These are phyloP conservation scores for Ceuthmochares aereus DNA, from an alignment of 2,113 vertebrate genomes.

Conservation along the genomic window DNA sequence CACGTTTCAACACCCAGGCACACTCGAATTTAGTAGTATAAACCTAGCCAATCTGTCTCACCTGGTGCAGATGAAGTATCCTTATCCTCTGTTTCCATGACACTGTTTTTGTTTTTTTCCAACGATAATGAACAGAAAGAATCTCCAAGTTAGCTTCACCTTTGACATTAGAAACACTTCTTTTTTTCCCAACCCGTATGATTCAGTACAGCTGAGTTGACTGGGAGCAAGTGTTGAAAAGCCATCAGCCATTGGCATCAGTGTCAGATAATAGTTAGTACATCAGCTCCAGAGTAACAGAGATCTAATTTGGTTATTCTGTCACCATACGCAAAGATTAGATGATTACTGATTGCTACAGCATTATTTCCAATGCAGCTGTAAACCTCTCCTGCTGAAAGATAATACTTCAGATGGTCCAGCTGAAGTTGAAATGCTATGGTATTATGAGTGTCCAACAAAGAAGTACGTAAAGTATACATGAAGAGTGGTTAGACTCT, in stretches of 20 bases:
- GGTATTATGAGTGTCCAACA: background rate
- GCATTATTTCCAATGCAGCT: background rate
- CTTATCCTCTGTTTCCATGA: background rate
- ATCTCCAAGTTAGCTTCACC: background rate
- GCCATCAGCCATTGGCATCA: rapidly evolving
- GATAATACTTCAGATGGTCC: background rate
- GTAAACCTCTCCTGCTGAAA: background rate
- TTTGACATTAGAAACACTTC: background rate
- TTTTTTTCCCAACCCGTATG: background rate
- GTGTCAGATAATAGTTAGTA: background rate
- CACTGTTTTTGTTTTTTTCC: background rate
- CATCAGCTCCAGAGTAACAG: background rate
- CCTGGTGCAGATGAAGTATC: background rate
- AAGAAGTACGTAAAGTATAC: background rate
- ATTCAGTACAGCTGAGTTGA: background rate
- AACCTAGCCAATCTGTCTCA: background rate
- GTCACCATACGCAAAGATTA: background rate
- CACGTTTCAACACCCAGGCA: background rate
- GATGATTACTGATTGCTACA: background rate
- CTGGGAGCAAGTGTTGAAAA: background rate
- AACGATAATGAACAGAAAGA: background rate
- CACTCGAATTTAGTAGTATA: background rate
- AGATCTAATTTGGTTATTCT: background rate
- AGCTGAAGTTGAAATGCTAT: background rate
- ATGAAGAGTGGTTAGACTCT: background rate